Base-by-base conservation (phyloP, 2,797 vertebrate genomes). In the Gouania willdenowi region DNA sequence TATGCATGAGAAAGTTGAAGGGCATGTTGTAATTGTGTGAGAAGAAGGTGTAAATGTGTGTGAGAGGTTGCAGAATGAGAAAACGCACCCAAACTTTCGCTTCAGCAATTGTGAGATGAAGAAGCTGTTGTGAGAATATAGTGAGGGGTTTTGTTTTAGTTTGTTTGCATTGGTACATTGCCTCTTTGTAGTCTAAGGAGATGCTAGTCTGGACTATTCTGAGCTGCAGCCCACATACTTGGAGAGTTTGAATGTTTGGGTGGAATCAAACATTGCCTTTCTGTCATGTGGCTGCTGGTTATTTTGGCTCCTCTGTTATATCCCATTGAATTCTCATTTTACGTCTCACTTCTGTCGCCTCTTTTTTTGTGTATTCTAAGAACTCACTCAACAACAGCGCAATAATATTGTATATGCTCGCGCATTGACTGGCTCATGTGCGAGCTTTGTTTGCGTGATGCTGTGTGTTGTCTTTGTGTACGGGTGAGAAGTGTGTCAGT, bases 251-350 rank as follows among this genome's bases (percentile, higher is more conserved):
- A 33, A 42, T 43, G 34, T 33, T 7, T 45, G 8, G 9, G 32
- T 47, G 31, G 39, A 52, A 54, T 58, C n/a, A 55, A 5, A 25
- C 23, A 2, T 7, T 31, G 49, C 53, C 33, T 27, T 34, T 4
- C 2, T 17, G 33, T 47, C 61, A 55, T 56, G 55, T 60, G 57
- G 47, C 49, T 43, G 1, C 17, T 41, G 41, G 27, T 76, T 66
- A 35, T 60, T 63, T 62, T 61, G 55, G 45, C 39, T 39, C 16
- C 16, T 40, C 30, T 12, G 13, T 11, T 51, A 35, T 38, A 36
- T 40, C 50, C 56, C 28, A 37, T 67, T 28, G 21, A 48, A 54
- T 47, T 49, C 29, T 12, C 30, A 35, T 58, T 63, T 44, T 34
- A 43, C 22, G 18, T 25, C 36, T 26, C 26, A 23, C 13, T 39